Base-by-base conservation (phyloP, 1,140 invertebrate species). In the Papilio glaucus region DNA sequence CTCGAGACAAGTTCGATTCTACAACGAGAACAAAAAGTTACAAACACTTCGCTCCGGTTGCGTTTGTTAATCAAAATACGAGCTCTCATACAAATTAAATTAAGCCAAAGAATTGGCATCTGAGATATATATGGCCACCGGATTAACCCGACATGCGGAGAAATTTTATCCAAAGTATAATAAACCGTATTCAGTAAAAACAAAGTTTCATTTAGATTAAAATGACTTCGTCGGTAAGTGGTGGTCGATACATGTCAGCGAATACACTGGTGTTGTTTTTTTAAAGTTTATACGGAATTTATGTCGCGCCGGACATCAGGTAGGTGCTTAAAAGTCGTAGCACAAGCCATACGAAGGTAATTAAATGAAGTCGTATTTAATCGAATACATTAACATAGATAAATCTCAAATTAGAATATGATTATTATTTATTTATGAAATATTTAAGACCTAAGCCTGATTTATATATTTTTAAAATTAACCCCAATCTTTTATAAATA, bases 71-170 rank as follows among this genome's bases (percentile, higher is more conserved):
- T 86, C 83, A 85, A 82, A 86, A 85, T 77, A 83, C 76, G 75
- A 81, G 76, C 78, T 80, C 83, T 67, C 75, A 72, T 72, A 74
- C 78, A 85, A 88, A 88, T 88, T 86, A 87, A 89, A 89, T 89
- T 89, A 85, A 83, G 80, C 67, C 73, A 77, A 77, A 80, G 80
- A 79, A 83, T 85, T 79, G 72, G 73, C 77, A 33, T 77, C 72
- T 72, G 74, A 80, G 78, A 80, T 79, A 79, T 82, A 79, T 63
- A 79, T 73, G 72, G 80, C 84, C 83, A 85, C 81, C 77, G 83
- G 73, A 78, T 80, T 85, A 79, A 72, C 62, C 68, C 61, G 57
- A 63, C 60, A 57, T 65, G 15, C 13, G 72, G n/a, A 38, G 26
- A 67, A 70, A 24, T 15, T 42, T 15, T 0, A 41, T 53, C 9